Percentiles rank a stretch among this genome's conserved stretches.
phyloP scores from a whole-genome alignment of 2,888 invertebrate species.

The Agrotis clavis region DNA sequence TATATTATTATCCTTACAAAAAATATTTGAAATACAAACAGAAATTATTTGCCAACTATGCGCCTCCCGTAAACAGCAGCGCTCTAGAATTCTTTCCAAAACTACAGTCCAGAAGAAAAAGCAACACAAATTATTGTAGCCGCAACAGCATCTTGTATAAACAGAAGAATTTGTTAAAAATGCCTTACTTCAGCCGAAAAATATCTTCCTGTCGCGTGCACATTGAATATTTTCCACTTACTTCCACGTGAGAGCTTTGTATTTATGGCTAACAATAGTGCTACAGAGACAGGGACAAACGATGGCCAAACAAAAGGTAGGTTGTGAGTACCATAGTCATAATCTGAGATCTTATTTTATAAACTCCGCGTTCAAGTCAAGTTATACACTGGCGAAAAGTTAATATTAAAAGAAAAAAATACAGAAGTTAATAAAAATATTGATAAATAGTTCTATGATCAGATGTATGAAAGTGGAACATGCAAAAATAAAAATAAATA shows the following conservation, averaged over 20 bases:
- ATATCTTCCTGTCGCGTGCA: conserved; percentile 67
- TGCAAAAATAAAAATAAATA: background rate
- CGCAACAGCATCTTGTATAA: conserved; percentile 9
- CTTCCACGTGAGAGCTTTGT: conserved; percentile 72
- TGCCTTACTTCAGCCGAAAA: conserved; percentile 65
- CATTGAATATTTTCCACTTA: conserved; percentile 73
- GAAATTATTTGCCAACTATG: conserved; percentile 14
- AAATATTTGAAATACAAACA: background rate
- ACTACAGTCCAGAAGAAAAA: background rate
- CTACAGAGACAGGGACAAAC: conserved; percentile 80
- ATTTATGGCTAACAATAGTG: conserved; percentile 82
- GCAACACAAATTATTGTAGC: conserved; percentile 15
- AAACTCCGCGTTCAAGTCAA: background rate
- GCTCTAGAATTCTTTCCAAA: background rate
- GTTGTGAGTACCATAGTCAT: conserved; percentile 67
- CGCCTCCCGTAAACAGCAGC: background rate
- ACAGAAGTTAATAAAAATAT: background rate
- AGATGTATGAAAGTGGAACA: too few relatives aligned
- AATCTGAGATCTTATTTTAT: conserved; percentile 26
- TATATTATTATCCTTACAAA: too few relatives aligned
- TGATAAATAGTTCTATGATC: background rate
- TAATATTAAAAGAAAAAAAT: background rate
- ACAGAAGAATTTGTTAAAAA: conserved; percentile 49
- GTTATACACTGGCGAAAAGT: background rate
- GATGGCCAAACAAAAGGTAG: conserved; percentile 79